Evolutionary conservation across 2,797 vertebrate genomes (phyloP), one percentile per base, ranked within the genome.

Genomic region (Siniperca obscura): DNA sequence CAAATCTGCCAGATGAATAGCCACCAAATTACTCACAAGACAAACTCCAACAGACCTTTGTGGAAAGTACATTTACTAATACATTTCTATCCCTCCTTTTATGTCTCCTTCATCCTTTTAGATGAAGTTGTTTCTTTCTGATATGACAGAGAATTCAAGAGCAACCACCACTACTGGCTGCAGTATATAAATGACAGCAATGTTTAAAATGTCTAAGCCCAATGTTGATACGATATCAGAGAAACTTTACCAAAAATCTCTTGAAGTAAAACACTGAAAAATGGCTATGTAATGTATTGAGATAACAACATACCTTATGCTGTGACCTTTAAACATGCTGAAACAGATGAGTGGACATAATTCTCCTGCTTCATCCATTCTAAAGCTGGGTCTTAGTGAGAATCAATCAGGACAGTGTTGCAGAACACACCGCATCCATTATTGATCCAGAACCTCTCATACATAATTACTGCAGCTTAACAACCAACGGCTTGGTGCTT

Each of bases 391-490:
- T 84, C 90, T 86, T 68, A 74, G 82, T n/a, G 83, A 80, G 87
- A 92, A 93, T 94, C 91, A 92, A 93, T 93, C 91, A 84, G 79
- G 79, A 91, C 90, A 86, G 83, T 83, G 88, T 87, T 93, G 90
- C 91, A 92, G 81, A 88, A 91, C 84, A 69, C 87, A 87, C 72
- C 65, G 79, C 90, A 90, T 94, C 90, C 89, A 91, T 90, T 94
- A 95, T 95, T 86, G 94, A 95, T 94, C 90, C 81, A 40, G 76
- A 79, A 78, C 80, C 91, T 87, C 89, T 93, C 92, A 92, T 93
- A 90, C 88, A 93, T 94, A 94, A 94, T 94, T 94, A 94, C 92
- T 89, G 91, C 90, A 86, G 92, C 92, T 89, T 89, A 94, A 94
- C 88, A 93, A 91, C 85, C 85, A 79, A 61, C 61, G 80, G 81